Evolutionary conservation across 2,797 vertebrate species (phyloP), one percentile per base, ranked within the genome.

Genomic region (Hybognathus amarus): DNA sequence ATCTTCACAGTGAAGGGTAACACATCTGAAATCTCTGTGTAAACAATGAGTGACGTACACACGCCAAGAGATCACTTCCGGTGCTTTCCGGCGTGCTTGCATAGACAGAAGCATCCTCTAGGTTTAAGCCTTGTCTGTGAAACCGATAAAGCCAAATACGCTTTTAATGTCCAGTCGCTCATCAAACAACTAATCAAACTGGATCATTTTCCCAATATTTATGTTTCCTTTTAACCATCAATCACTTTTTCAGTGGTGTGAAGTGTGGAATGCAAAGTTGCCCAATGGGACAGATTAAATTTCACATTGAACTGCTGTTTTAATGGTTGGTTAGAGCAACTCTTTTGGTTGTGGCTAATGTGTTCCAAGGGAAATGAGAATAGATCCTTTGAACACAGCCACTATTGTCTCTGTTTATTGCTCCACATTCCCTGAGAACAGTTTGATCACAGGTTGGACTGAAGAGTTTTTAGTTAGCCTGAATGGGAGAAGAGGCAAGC

Each of bases 291-390:
- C 61, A 71, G 68, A 80, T 36, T 80, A 13, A 63, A 73, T 71
- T 77, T 63, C 54, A 73, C 33, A 81, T 12, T 81, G 27, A 82
- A 66, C 70, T 52, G 59, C 71, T 77, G 71, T 77, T 83, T 83
- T 33, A 77, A 68, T 66, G 81, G 30, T 67, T 82, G 71, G 61
- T 75, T 75, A 75, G 63, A 83, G 81, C 13, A 61, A n/a, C 54
- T 22, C 27, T 47, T 69, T 71, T 11, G 69, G 68, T 45, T 36
- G 27, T 63, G 24, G 15, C 15, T 30, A 59, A 80, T 63, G 11
- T 24, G 27, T 61, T 61, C 0, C n/a, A n/a, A 75, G 54, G 22
- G 4, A 54, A 74, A 54, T 76, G 22, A 59, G 22, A 38, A 56
- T n/a, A n/a, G 20, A 47, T 30, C 59, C 24, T 63, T 15, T 70